Conservation (phyloP, 2,113 vertebrate species). For the Eleginops maclovinus region DNA sequence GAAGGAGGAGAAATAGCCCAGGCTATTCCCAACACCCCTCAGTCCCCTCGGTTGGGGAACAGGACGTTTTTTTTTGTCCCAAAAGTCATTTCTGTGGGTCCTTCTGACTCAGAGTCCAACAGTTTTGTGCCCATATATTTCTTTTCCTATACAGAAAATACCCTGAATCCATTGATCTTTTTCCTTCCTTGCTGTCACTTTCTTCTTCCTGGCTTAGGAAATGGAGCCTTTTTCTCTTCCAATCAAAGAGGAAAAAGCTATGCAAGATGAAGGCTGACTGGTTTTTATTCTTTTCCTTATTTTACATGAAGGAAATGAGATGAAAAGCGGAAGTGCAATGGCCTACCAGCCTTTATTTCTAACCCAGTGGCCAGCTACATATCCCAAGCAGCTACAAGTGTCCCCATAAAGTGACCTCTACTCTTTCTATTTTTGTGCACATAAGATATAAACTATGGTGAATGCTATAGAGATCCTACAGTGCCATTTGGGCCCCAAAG, state of each 20-base stretch:
- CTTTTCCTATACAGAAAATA: constrained; percentile 71
- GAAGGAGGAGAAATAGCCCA: constrained; percentile 60
- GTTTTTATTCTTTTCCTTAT: constrained; percentile 63
- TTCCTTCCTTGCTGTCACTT: constrained; percentile 57
- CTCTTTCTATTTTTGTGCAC: constrained; percentile 76
- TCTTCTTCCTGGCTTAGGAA: constrained; percentile 72
- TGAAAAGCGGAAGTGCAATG: constrained; percentile 83
- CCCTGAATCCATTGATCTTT: constrained; percentile 70
- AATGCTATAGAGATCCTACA: constrained; percentile 77
- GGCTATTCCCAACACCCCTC: constrained; percentile 50
- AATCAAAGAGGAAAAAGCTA: constrained; percentile 78
- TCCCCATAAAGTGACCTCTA: constrained; percentile 74
- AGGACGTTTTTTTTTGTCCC: constrained; percentile 40
- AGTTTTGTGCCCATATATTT: constrained; percentile 68
- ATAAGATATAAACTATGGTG: constrained; percentile 80
- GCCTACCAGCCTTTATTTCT: constrained; percentile 76
- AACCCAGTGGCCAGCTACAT: constrained; percentile 83
- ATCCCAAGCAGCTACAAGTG: constrained; percentile 80
- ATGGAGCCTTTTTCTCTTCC: constrained; percentile 70
- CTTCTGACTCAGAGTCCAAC: constrained; percentile 66
- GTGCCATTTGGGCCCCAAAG: constrained; percentile 65
- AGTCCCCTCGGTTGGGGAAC: constrained; percentile 37
- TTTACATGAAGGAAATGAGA: constrained; percentile 81
- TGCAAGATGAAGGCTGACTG: constrained; percentile 76
- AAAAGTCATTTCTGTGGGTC: constrained; percentile 57